These are phyloP conservation scores for Montipora capricornis DNA, from an alignment of 64 coral and sea anemone species.

Conservation along the genomic window DNA sequence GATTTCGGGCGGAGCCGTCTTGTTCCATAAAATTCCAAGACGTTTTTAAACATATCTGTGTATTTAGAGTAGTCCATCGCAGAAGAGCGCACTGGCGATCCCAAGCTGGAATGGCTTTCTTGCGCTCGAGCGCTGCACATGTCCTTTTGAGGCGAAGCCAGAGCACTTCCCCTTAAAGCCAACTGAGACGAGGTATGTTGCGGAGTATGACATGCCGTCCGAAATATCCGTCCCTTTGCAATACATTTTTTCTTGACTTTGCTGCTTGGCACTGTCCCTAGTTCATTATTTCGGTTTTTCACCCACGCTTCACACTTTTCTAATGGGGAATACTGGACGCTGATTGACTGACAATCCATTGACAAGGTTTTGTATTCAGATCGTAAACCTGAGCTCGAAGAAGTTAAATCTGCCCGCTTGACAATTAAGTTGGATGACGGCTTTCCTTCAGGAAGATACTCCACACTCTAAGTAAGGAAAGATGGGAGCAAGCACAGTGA, in stretches of 20 bases:
- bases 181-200: neutral
- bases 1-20: constrained; percentile 57
- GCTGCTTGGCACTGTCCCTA: constrained; percentile 32
- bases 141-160: constrained; percentile 26
- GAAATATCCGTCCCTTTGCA: neutral
- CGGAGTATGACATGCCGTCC: neutral
- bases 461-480: neutral
- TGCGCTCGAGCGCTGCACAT: neutral
- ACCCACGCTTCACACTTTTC: constrained; percentile 67
- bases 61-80: constrained; percentile 69
- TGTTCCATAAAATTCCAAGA: constrained; percentile 71
- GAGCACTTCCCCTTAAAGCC: constrained; percentile 1
- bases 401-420: constrained; percentile 10
- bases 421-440: constrained; percentile 27
- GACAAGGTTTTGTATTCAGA: constrained; percentile 10
- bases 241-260: constrained; percentile 23
- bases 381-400: neutral
- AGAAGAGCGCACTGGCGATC: neutral
- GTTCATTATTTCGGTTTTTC: constrained; percentile 46
- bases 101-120: neutral
- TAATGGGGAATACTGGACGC: constrained; percentile 1
- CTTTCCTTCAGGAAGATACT: neutral
- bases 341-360: neutral
- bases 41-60: constrained; percentile 82
- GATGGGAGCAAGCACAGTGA: neutral